Evolutionary conservation across 1,140 invertebrate genomes (phyloP), one percentile per base, ranked within the genome.

Genomic region (Galleria mellonella): DNA sequence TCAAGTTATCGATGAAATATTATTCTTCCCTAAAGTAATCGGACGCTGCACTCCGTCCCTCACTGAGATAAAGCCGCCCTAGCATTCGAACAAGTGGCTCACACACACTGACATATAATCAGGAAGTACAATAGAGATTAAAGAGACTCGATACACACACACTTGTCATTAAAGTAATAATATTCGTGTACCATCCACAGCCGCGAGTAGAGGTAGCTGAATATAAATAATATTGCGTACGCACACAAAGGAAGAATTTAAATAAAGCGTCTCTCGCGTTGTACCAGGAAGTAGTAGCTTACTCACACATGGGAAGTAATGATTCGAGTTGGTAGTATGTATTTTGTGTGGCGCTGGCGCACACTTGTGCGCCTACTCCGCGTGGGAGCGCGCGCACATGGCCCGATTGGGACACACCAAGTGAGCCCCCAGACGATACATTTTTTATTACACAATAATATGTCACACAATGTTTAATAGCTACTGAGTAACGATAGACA

Each of bases 121-220:
- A 85, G 82, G 82, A 85, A 85, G 82, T 83, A 83, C 82, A 83
- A 84, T 79, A 64, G 72, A 81, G 75, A 82, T 82, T 78, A 81
- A 82, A 82, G 67, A 70, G 69, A 73, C 73, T 73, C 63, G 67
- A 72, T 64, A 72, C 77, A 72, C 77, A 79, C 77, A 82, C 63
- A 67, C 49, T 39, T 49, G 43, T 64, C 63, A 62, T 66, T 78
- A 79, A 79, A 70, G 70, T 82, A 82, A 82, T 81, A 79, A 72
- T 79, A 74, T 74, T 79, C 67, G 51, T 73, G 51, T 59, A 54
- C 49, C 49, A 63, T 57, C 50, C 38, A 43, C 43, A 33, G 44
- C 55, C 27, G 33, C 49, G 44, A 51, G 53, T 55, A 67, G 62
- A 70, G 59, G 70, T 78, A 63, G 55, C 58, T 60, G 71, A 81